Evolutionary conservation across 2,888 invertebrate species (phyloP).

Genomic region (Camponotus fellah): DNA sequence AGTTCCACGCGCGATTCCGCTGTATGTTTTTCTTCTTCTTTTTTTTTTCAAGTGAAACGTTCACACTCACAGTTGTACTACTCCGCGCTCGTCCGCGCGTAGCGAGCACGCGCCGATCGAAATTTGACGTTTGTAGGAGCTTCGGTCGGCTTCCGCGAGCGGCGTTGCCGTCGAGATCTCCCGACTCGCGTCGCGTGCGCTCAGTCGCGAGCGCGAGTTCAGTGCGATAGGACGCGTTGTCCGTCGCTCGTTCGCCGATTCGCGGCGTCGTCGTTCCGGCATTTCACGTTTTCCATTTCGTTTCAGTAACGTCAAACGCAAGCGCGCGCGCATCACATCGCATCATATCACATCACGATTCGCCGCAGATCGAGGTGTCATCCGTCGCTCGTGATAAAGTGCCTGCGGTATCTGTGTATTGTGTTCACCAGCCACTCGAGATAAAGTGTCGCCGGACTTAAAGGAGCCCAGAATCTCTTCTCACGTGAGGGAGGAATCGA

Average conservation of each 20-base stretch:
- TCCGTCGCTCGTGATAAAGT: slow-evolving; percentile 38
- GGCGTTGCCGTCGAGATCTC: slow-evolving; percentile 70
- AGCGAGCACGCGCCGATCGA: slow-evolving; percentile 53
- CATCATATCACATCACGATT: slow-evolving; percentile 48
- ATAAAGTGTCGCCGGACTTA: slow-evolving; percentile 62
- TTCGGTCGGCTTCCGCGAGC: slow-evolving; percentile 67
- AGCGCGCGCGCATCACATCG: neutral
- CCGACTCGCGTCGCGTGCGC: slow-evolving; percentile 49
- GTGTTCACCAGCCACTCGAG: slow-evolving; percentile 38
- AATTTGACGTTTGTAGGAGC: slow-evolving; percentile 59
- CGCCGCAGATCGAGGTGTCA: slow-evolving; percentile 53
- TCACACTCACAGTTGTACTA: neutral
- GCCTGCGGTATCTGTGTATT: slow-evolving; percentile 38
- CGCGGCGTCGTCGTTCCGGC: slow-evolving; percentile 7
- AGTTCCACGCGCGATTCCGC: neutral
- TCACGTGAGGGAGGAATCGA: slow-evolving; percentile 38
- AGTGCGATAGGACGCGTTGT: slow-evolving; percentile 69
- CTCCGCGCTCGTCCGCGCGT: neutral
- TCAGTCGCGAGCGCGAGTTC: slow-evolving; percentile 80
- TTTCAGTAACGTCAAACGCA: slow-evolving; percentile 62
- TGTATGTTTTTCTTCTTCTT: neutral
- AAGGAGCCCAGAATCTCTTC: slow-evolving; percentile 6
- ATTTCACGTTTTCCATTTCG: slow-evolving; percentile 38
- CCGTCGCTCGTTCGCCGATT: slow-evolving; percentile 1
- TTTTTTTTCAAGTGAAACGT: neutral